phyloP scores from a whole-genome alignment of 1,140 invertebrate species.

The Leguminivora glycinivorella region DNA sequence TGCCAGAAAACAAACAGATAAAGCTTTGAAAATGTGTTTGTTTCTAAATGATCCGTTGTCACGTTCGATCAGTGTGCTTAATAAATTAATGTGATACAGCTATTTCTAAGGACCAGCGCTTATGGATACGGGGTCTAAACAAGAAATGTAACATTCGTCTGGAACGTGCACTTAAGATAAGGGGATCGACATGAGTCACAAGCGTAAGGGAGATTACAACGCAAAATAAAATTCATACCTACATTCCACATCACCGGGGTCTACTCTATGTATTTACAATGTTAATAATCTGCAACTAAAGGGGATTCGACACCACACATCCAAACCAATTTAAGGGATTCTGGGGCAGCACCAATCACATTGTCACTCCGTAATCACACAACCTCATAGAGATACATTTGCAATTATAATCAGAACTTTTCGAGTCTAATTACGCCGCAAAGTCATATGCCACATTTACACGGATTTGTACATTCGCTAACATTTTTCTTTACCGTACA shows the following conservation, averaged over 20 bases:
- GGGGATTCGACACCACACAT: conserved; percentile 62
- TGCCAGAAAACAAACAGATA: conserved; percentile 80
- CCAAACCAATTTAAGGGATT: conserved; percentile 61
- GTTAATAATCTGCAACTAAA: conserved; percentile 53
- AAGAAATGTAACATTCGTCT: conserved; percentile 40
- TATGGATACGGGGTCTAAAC: conserved; percentile 33
- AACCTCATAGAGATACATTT: conserved; percentile 60
- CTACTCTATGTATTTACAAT: conserved; percentile 53
- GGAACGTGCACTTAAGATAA: conserved; percentile 54
- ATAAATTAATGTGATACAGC: conserved; percentile 38
- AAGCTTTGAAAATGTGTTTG: conserved; percentile 67
- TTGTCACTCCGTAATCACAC: conserved; percentile 60
- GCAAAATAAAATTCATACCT: conserved; percentile 51
- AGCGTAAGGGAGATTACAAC: conserved; percentile 51
- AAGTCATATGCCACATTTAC: conserved; percentile 13
- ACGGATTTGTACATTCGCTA: conserved; percentile 18
- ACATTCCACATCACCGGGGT: conserved; percentile 55
- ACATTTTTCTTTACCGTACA: conserved; percentile 23
- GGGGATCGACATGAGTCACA: conserved; percentile 41
- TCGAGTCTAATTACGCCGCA: not conserved
- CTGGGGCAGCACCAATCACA: conserved; percentile 79
- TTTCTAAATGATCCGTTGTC: conserved; percentile 41
- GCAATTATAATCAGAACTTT: conserved; percentile 8
- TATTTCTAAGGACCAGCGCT: conserved; percentile 36
- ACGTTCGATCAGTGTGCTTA: conserved; percentile 42